phyloP scores from a whole-genome alignment of 2,888 invertebrate species.

The Tiliacea citrago region DNA sequence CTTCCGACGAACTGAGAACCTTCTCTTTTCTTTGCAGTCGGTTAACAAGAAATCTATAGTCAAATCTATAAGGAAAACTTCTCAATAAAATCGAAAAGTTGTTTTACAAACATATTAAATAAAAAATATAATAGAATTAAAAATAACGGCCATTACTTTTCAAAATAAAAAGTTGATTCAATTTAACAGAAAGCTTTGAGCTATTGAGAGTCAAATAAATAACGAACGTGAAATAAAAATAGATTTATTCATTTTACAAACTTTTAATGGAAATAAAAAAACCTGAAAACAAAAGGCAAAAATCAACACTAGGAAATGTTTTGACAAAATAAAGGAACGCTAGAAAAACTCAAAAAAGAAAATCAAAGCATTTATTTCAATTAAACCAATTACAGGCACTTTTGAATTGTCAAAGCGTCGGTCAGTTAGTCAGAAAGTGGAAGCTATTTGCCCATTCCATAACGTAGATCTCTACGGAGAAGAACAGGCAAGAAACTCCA shows the following conservation, averaged over 20 bases:
- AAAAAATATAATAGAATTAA: not conserved
- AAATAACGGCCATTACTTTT: not conserved
- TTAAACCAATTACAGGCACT: no score
- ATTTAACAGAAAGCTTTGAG: conserved; percentile 25
- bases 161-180: not conserved
- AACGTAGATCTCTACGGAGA: no score
- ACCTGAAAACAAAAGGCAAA: conserved; percentile 23
- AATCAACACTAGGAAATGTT: conserved; percentile 16
- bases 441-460: no score
- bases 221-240: conserved; percentile 9
- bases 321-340: no score
- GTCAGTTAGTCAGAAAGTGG: no score
- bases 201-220: conserved; percentile 1
- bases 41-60: no score
- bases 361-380: no score
- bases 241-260: conserved; percentile 7
- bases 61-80: not conserved
- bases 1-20: no score
- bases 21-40: no score
- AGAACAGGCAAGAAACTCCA: no score
- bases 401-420: no score
- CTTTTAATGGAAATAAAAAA: not conserved
- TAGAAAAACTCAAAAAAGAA: no score
- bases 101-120: not conserved
- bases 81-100: not conserved